Base-by-base conservation (phyloP, 1,140 invertebrate genomes). In the Anastatus disparis region DNA sequence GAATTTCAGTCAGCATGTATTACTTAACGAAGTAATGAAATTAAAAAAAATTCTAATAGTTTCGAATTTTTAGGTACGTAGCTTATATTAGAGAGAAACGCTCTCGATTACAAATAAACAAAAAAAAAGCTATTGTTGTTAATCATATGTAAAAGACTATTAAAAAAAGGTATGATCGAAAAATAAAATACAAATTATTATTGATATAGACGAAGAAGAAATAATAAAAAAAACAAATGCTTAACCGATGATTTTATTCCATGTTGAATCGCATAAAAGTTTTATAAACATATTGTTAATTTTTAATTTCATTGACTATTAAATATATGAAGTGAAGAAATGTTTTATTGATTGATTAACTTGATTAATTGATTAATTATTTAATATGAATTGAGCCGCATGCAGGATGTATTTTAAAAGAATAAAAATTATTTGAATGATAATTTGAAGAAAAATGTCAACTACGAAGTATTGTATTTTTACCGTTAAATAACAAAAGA, bases 41-140 rank as follows among this genome's bases (percentile, higher is more conserved):
- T 6, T 6, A 35, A 35, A 10, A 35, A 44, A 52, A 40, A 52
- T 12, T 38, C 13, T 55, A 29, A 61, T 69, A 68, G 55, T 52
- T 61, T 61, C 13, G 31, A 53, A 69, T 38, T 69, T n/a, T 53
- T 69, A 69, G 46, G 12, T 69, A 69, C 9, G 58, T 69, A 69
- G 31, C 7, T 42, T 69, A 61, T n/a, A n/a, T n/a, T n/a, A n/a
- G n/a, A n/a, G 46, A 22, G 2, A 10, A 61, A 61, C 42, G 26
- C 46, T 69, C 66, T 69, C 24, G 27, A 61, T 42, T 61, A 55
- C 2, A 27, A 53, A 29, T 52, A 53, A n/a, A n/a, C n/a, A n/a
- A 61, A 61, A 52, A 53, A 44, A 13, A 24, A 12, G 17, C 15
- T 46, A 56, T 63, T 56, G 58, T 42, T 70, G 27, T 70, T 55